Evolutionary conservation across 2,113 vertebrate species (phyloP).

Genomic region (Drymodes brunneopygia): DNA sequence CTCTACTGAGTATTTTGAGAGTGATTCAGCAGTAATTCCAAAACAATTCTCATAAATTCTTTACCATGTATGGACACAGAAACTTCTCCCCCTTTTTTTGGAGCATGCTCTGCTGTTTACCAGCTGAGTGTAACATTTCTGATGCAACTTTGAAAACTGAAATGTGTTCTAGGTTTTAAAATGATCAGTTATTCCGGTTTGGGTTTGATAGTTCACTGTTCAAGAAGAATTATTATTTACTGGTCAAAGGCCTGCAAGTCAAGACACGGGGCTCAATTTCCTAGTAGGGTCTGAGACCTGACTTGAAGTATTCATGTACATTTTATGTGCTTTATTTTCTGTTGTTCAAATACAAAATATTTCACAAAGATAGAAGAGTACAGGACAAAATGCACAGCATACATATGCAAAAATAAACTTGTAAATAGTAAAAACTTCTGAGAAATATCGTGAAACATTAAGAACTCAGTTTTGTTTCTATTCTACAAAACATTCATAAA

Average conservation of each 20-base stretch:
- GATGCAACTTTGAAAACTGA: not conserved
- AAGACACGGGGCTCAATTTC: not conserved
- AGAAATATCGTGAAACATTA: not conserved
- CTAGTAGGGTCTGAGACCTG: not conserved
- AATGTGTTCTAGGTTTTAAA: not conserved
- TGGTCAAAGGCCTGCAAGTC: not conserved
- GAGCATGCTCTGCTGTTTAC: not conserved
- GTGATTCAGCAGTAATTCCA: slow-evolving; percentile 39
- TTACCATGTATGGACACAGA: slow-evolving; percentile 40
- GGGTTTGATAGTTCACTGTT: not conserved
- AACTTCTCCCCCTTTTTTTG: not conserved
- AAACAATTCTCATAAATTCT: slow-evolving; percentile 45
- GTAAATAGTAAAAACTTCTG: not conserved
- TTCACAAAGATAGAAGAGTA: not conserved
- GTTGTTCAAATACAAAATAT: not conserved
- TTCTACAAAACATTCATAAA: not conserved
- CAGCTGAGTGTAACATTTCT: not conserved
- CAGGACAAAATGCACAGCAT: not conserved
- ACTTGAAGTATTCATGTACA: not conserved
- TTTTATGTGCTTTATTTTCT: not conserved
- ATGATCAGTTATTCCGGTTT: not conserved
- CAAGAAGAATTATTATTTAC: not conserved
- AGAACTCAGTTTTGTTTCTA: not conserved
- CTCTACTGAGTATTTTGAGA: not conserved
- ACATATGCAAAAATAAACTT: not conserved